Conservation (phyloP, 2,888 invertebrate species). For the Drosophila paucipuncta region DNA sequence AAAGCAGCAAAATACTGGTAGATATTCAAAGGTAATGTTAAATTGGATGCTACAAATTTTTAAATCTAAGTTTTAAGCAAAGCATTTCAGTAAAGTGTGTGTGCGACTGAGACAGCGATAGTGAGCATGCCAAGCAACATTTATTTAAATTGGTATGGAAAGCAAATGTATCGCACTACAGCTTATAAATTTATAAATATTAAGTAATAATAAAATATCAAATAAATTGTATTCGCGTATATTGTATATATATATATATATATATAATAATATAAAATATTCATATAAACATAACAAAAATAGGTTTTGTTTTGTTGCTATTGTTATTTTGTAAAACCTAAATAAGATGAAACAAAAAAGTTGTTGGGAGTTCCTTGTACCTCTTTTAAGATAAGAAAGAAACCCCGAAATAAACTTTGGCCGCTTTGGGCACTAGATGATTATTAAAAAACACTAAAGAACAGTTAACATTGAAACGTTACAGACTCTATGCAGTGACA, state of each 20-base stretch:
- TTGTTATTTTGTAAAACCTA: neutral
- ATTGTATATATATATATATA: too few species aligned
- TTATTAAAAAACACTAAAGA: neutral
- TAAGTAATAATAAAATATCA: neutral
- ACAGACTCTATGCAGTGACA: neutral
- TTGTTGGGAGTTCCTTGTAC: neutral
- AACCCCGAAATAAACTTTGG: neutral
- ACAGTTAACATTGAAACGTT: neutral
- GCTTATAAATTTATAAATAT: neutral
- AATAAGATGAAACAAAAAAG: neutral
- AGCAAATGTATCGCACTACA: too few species aligned
- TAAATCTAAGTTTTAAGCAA: conserved; percentile 3
- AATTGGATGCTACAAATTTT: neutral
- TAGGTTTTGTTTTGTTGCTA: neutral
- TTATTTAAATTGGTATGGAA: neutral
- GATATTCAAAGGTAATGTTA: neutral
- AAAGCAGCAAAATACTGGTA: conserved; percentile 14
- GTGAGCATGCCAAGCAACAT: conserved; percentile 27
- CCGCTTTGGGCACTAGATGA: neutral
- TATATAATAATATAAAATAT: neutral
- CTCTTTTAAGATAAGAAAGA: neutral
- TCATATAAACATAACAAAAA: too few species aligned
- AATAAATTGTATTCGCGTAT: neutral
- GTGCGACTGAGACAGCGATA: conserved; percentile 32
- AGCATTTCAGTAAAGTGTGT: conserved; percentile 14